phyloP scores from a whole-genome alignment of 1,140 invertebrate species.

The Euwallacea similis region DNA sequence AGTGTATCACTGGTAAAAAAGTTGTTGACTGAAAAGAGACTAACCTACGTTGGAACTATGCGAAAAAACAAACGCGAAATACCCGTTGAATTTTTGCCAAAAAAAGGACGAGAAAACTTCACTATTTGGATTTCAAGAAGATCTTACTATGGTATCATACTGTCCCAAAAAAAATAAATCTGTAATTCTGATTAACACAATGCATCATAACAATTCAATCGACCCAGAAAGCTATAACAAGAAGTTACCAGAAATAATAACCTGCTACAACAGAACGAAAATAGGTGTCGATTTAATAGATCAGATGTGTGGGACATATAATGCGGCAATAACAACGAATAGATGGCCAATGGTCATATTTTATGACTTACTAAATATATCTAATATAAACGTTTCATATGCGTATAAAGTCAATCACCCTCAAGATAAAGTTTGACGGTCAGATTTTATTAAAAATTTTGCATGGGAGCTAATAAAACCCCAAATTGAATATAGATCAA shows the following conservation, averaged over 20 bases:
- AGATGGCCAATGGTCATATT: too few relatives aligned
- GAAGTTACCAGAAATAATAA: too few relatives aligned
- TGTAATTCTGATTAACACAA: conserved; percentile 43
- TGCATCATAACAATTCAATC: conserved; percentile 43
- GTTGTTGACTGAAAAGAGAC: conserved; percentile 24
- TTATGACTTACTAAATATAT: too few relatives aligned
- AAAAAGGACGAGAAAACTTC: conserved; percentile 29
- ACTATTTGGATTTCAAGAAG: conserved; percentile 42
- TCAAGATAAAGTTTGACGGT: not conserved
- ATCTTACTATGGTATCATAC: conserved; percentile 43
- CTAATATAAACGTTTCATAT: conserved; percentile 36
- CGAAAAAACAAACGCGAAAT: conserved; percentile 51
- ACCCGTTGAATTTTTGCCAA: conserved; percentile 45
- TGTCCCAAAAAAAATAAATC: conserved; percentile 45
- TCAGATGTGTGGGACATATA: too few relatives aligned
- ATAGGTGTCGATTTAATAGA: too few relatives aligned
- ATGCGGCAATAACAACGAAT: too few relatives aligned
- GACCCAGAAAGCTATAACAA: too few relatives aligned
- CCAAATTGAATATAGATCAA: conserved; percentile 12
- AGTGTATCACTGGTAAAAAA: conserved; percentile 25
- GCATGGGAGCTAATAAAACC: conserved; percentile 13
- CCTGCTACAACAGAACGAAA: too few relatives aligned
- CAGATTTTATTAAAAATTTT: conserved; percentile 7
- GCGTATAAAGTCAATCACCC: conserved; percentile 11
- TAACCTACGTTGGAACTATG: conserved; percentile 39